phyloP scores from a whole-genome alignment of 2,113 vertebrate genomes.

The Ammodytes marinus region DNA sequence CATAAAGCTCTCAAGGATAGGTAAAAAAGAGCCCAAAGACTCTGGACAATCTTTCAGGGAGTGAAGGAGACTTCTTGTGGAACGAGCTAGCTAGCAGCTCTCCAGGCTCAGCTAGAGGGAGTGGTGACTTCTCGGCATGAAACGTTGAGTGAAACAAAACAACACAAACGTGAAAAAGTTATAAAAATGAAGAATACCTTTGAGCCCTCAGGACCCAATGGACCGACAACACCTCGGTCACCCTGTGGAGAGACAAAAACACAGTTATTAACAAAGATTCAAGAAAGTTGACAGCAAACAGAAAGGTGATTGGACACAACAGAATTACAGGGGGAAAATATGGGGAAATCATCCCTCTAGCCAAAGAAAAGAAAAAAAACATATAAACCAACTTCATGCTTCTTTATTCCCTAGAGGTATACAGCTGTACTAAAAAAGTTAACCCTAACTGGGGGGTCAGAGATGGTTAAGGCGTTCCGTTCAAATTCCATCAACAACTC shows the following conservation, averaged over 20 bases:
- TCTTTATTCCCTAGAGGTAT: not conserved
- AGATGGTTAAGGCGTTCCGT: not conserved
- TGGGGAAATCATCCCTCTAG: not conserved
- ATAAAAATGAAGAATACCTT: conserved; percentile 79
- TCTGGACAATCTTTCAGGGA: too few relatives aligned
- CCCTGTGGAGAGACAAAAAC: conserved; percentile 82
- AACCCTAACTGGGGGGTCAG: not conserved
- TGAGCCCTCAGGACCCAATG: conserved; percentile 84
- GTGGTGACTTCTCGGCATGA: not conserved
- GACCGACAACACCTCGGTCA: conserved; percentile 86
- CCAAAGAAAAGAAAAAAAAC: conserved; percentile 12
- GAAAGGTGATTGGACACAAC: not conserved
- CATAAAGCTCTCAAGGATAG: too few relatives aligned
- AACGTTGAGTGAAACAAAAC: not conserved
- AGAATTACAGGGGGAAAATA: not conserved
- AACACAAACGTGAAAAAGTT: not conserved
- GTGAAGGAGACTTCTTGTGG: too few relatives aligned
- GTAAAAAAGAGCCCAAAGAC: too few relatives aligned
- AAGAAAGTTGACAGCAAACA: not conserved
- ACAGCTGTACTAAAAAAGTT: not conserved
- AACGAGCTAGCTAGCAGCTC: too few relatives aligned
- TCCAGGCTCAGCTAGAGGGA: too few relatives aligned
- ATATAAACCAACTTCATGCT: conserved; percentile 16
- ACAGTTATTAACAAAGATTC: conserved; percentile 24
- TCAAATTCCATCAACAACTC: not conserved